These are phyloP conservation scores for Dasyprocta punctata DNA, from an alignment of 2,113 vertebrate species.

Conservation along the genomic window DNA sequence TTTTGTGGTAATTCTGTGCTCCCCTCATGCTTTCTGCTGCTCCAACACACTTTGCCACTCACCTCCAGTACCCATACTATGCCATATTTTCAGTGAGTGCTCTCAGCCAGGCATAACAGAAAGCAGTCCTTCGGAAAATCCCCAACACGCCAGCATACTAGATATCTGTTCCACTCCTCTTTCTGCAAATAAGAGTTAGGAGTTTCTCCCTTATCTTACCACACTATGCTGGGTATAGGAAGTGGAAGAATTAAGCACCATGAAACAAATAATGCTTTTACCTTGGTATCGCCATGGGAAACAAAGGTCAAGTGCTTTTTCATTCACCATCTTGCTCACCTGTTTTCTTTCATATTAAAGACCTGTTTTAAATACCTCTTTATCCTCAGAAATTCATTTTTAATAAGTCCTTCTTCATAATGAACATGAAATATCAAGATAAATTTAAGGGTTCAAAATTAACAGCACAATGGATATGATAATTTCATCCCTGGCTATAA, in stretches of 20 bases:
- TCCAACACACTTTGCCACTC: neutral
- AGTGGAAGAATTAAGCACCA: neutral
- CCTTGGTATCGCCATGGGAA: neutral
- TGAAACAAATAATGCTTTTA: neutral
- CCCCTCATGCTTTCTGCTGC: neutral
- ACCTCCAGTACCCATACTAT: neutral
- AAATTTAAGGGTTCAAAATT: neutral
- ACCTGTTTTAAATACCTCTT: neutral
- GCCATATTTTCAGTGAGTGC: neutral
- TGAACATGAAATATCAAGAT: neutral
- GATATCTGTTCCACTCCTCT: no score
- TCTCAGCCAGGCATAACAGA: neutral
- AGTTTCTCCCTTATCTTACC: neutral
- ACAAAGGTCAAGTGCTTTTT: neutral
- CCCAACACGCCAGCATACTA: neutral
- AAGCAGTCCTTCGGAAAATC: neutral
- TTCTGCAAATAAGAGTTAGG: neutral
- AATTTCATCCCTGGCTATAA: neutral
- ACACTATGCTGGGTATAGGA: no score
- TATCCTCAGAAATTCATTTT: neutral
- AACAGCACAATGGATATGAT: neutral
- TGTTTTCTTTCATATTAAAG: neutral
- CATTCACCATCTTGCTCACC: neutral
- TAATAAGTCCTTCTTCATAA: neutral
- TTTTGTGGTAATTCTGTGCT: neutral